Conservation (phyloP, 2,797 vertebrate genomes). For the Cossypha dichroa region DNA sequence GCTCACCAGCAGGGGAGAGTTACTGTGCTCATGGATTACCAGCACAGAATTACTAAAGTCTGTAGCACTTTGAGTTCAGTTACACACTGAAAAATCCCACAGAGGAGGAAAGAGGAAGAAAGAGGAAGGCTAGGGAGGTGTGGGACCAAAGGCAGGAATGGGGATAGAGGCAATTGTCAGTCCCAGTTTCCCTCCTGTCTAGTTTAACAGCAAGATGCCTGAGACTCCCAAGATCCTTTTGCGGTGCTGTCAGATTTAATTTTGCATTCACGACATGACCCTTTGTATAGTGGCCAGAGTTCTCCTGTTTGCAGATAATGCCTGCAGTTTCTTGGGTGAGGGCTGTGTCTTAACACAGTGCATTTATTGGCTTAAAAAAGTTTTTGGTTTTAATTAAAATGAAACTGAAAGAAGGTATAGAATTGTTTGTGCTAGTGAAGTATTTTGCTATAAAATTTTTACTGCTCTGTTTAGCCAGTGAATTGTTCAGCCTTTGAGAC, state of each 20-base stretch:
- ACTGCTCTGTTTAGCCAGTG: not conserved
- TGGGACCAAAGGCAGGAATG: accelerated
- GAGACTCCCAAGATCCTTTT: not conserved
- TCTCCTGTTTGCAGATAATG: not conserved
- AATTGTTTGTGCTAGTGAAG: not conserved
- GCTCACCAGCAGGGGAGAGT: not conserved
- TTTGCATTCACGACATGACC: accelerated
- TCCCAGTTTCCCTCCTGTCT: not conserved
- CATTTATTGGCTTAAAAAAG: not conserved
- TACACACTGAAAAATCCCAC: not conserved
- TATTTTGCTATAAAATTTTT: not conserved
- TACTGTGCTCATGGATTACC: not conserved
- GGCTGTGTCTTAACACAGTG: not conserved
- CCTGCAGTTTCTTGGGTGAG: not conserved
- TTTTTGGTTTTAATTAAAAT: not conserved
- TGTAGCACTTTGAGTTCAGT: not conserved
- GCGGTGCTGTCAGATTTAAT: not conserved
- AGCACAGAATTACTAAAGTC: not conserved
- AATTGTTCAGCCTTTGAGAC: not conserved
- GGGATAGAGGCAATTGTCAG: not conserved
- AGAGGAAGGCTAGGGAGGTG: not conserved
- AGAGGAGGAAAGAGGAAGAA: not conserved
- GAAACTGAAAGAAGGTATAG: not conserved
- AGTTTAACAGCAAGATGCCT: not conserved
- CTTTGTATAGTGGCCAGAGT: not conserved